Evolutionary conservation across 2,113 vertebrate species (phyloP), one percentile per base, ranked within the genome.

Genomic region (Nibea albiflora): DNA sequence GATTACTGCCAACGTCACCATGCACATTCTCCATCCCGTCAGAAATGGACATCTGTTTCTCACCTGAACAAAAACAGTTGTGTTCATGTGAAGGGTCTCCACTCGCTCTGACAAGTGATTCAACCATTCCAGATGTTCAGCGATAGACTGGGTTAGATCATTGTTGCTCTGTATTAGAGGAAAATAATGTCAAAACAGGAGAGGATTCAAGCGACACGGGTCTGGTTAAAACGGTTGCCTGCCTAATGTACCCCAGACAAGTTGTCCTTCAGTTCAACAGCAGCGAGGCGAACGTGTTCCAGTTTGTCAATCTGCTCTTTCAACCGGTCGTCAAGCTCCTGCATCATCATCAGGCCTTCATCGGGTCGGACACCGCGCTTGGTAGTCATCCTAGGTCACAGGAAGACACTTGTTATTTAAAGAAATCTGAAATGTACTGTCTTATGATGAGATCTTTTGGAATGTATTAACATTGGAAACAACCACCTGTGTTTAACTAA

Each of bases 291-390:
- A 24, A 96, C 76, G 42, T 95, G 95, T 66, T 96, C 95, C 83
- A 96, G 88, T 84, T 93, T 95, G 87, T 95, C 95, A 1, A 91
- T 92, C 54, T 96, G 95, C 85, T 94, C 95, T 57, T 94, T 94
- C 60, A 96, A 89, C 0, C 86, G 89, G 80, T 95, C 94, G 31
- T 96, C 95, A 14, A 96, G 90, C 82, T 96, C 95, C 88, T 95
- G 94, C 92, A 96, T 95, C 93, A 95, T 93, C 93, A 94, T 91
- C 79, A 96, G 85, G 19, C 91, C 88, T 81, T 96, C 96, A 52
- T 93, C 85, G 0, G 77, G 54, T 73, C 86, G 85, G 57, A 66
- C 57, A 0, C 66, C 16, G 1, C 26, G 31, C 58, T 83, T 94
- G 8, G 65, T 50, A 0, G 89, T 50, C 95, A 95, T 95, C 44